Evolutionary conservation across 2,113 vertebrate genomes (phyloP).

Genomic region (Circaetus gallicus): DNA sequence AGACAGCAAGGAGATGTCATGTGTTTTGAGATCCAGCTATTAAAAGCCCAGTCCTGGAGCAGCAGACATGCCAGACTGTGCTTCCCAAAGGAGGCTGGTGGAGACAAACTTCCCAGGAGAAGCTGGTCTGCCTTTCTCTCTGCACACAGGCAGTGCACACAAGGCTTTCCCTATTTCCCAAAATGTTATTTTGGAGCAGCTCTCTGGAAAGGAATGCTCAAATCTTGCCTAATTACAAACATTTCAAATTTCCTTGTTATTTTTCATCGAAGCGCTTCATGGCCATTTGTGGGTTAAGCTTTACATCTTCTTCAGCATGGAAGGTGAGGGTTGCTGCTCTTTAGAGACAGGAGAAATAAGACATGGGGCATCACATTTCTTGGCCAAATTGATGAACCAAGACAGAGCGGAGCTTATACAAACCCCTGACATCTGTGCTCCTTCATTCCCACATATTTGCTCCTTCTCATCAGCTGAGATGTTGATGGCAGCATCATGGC

Average conservation of each 20-base stretch:
- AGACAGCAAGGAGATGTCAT: not conserved
- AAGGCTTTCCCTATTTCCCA: not conserved
- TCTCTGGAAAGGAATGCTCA: not conserved
- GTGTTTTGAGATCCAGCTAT: not conserved
- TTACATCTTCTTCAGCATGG: not conserved
- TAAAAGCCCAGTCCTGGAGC: not conserved
- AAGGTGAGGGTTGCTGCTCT: not conserved
- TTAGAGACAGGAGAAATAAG: not conserved
- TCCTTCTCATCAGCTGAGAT: not conserved
- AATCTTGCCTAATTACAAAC: not conserved
- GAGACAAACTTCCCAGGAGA: not conserved
- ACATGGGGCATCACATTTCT: not conserved
- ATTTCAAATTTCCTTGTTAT: not conserved
- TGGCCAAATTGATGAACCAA: not conserved
- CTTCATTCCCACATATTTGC: not conserved
- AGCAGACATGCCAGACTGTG: not conserved
- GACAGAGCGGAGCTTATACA: not conserved
- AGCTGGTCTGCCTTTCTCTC: not conserved
- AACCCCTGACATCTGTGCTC: not conserved
- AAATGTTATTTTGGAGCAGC: not conserved
- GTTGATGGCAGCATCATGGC: not conserved
- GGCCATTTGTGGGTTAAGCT: not conserved
- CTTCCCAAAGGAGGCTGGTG: not conserved
- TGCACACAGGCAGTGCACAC: not conserved
- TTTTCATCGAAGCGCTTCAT: not conserved